A percentile compares a stretch with the other conserved stretches of the same genome.
Evolutionary conservation across 92 coral and sea anemone genomes (phyloP).

Genomic region (Phymanthus crucifer): DNA sequence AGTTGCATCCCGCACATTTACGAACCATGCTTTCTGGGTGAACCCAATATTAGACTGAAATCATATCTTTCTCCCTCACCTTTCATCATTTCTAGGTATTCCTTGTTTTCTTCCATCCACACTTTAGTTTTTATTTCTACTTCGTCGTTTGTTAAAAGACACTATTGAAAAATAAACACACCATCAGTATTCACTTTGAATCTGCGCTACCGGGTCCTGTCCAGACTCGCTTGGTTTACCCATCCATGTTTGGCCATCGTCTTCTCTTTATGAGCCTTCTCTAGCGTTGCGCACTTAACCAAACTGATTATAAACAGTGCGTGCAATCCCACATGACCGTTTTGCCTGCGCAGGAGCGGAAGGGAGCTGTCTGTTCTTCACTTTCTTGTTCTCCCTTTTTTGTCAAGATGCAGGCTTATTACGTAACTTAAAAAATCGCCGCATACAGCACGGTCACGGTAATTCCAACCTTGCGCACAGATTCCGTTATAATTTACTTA

Average conservation of each 20-base stretch:
- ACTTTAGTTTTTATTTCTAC: conserved; percentile 88
- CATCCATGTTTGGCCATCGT: neutral
- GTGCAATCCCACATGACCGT: neutral
- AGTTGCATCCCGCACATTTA: too few species aligned
- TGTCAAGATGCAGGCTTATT: too few species aligned
- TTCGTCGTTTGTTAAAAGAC: conserved; percentile 84
- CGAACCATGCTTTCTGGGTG: neutral
- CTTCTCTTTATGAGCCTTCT: neutral
- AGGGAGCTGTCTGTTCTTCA: too few species aligned
- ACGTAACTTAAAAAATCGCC: too few species aligned
- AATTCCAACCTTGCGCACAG: too few species aligned
- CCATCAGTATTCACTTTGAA: neutral
- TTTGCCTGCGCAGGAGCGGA: neutral
- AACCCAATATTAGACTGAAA: neutral
- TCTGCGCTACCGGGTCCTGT: too few species aligned
- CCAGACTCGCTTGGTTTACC: too few species aligned
- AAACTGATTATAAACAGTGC: neutral
- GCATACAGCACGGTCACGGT: too few species aligned
- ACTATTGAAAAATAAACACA: conserved; percentile 48
- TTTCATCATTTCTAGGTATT: conserved; percentile 85
- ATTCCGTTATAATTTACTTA: conserved; percentile 28
- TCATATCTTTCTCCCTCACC: conserved; percentile 42
- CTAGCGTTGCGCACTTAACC: neutral
- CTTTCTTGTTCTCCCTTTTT: too few species aligned
- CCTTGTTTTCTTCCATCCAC: conserved; percentile 99